Evolutionary conservation across 2,888 invertebrate genomes (phyloP).

Genomic region (Pseudanteris insignis): DNA sequence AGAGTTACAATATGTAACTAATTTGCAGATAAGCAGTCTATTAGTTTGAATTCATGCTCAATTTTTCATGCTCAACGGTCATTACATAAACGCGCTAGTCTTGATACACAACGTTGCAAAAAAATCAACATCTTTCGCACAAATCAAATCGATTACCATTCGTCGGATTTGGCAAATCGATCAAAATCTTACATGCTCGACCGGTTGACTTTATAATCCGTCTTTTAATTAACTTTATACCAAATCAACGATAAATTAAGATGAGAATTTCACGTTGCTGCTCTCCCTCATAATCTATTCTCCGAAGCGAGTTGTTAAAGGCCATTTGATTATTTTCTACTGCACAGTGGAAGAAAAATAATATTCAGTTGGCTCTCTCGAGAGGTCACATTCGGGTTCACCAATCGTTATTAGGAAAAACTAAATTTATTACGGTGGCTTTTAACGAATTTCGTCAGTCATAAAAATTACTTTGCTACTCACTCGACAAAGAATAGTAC

Average conservation of each 20-base stretch:
- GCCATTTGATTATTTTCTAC: constrained; percentile 27
- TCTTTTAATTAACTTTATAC: constrained; percentile 11
- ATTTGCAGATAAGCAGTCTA: not conserved
- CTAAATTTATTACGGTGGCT: too few species aligned
- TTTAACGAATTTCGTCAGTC: too few species aligned
- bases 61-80: not conserved
- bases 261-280: constrained; percentile 13
- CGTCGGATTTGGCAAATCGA: not conserved
- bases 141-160: constrained; percentile 1
- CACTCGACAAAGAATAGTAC: too few species aligned
- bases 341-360: constrained; percentile 10
- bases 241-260: constrained; percentile 19
- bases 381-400: constrained; percentile 25
- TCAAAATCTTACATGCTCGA: constrained; percentile 4
- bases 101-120: too few species aligned
- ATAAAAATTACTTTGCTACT: too few species aligned
- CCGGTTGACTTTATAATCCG: constrained; percentile 1
- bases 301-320: constrained; percentile 5
- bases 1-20: not conserved
- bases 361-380: constrained; percentile 4
- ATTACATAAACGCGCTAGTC: not conserved
- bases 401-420: too few species aligned
- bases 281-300: too few species aligned
- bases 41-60: not conserved
- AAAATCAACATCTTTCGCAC: too few species aligned